Evolutionary conservation across 2,888 invertebrate species (phyloP).

Genomic region (Eupithecia centaureata): DNA sequence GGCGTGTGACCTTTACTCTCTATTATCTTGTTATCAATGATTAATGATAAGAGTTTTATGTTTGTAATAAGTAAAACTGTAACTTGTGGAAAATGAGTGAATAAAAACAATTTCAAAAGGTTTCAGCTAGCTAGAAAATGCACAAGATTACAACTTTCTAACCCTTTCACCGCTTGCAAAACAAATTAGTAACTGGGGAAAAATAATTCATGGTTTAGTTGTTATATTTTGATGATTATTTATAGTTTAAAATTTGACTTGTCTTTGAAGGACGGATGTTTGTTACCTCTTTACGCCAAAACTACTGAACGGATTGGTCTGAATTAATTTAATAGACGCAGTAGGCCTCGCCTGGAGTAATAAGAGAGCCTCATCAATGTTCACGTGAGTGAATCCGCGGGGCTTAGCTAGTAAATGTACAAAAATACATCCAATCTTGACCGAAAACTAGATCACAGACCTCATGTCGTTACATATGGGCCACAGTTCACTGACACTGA

Average conservation of each 20-base stretch:
- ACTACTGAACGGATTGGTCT: too few relatives aligned
- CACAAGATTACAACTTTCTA: background rate
- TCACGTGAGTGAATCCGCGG: too few relatives aligned
- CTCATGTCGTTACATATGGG: conserved; percentile 61
- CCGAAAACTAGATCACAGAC: conserved; percentile 28
- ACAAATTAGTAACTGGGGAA: background rate
- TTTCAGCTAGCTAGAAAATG: background rate
- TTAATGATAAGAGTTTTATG: background rate
- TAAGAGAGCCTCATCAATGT: too few relatives aligned
- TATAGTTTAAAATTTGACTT: too few relatives aligned
- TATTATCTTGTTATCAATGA: conserved; percentile 3
- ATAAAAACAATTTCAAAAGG: background rate
- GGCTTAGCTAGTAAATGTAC: too few relatives aligned
- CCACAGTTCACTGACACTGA: conserved; percentile 72
- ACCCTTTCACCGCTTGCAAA: background rate
- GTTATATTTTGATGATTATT: too few relatives aligned
- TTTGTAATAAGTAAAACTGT: background rate
- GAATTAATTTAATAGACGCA: too few relatives aligned
- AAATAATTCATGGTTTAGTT: too few relatives aligned
- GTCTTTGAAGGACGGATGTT: too few relatives aligned
- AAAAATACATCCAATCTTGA: conserved; percentile 21
- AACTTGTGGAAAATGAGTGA: background rate
- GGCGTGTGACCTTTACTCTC: conserved; percentile 7
- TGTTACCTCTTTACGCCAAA: too few relatives aligned
- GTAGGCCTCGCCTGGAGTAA: too few relatives aligned